These are phyloP conservation scores for Adelges cooleyi DNA, from an alignment of 1,140 invertebrate genomes.

Conservation along the genomic window DNA sequence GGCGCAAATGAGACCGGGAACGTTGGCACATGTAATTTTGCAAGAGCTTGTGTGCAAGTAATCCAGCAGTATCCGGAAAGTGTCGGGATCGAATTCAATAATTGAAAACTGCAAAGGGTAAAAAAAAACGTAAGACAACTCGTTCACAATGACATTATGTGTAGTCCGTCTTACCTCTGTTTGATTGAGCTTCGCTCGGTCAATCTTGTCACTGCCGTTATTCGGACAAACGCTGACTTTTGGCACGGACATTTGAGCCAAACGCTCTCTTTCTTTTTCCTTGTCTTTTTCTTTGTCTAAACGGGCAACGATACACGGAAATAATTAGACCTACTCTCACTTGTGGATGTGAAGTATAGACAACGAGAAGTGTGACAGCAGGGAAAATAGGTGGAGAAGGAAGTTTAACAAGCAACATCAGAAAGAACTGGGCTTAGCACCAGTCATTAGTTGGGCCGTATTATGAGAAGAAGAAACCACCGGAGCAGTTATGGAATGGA, in stretches of 20 bases:
- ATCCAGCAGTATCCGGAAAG: conserved; percentile 77
- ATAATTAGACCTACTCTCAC: not conserved
- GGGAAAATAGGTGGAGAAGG: too few species aligned
- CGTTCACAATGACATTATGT: not conserved
- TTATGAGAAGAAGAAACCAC: too few species aligned
- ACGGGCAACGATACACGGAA: not conserved
- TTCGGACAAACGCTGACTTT: conserved; percentile 83
- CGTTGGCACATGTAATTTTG: conserved; percentile 78
- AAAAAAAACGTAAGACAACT: not conserved
- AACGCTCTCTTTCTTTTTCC: conserved; percentile 54
- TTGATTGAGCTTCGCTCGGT: conserved; percentile 77
- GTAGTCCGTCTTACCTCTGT: conserved; percentile 60
- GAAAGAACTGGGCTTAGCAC: too few species aligned
- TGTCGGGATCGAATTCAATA: conserved; percentile 89
- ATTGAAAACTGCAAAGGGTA: conserved; percentile 74
- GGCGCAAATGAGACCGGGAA: conserved; percentile 83
- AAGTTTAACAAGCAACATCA: too few species aligned
- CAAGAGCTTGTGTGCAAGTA: conserved; percentile 88
- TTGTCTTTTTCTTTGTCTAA: conserved; percentile 56
- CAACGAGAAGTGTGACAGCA: not conserved
- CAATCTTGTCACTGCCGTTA: conserved; percentile 68
- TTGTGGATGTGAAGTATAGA: too few species aligned
- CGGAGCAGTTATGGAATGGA: too few species aligned
- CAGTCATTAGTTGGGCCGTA: too few species aligned
- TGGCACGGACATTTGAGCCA: conserved; percentile 61